Conservation (phyloP, 2,113 vertebrate species). For the Podarcis raffonei region DNA sequence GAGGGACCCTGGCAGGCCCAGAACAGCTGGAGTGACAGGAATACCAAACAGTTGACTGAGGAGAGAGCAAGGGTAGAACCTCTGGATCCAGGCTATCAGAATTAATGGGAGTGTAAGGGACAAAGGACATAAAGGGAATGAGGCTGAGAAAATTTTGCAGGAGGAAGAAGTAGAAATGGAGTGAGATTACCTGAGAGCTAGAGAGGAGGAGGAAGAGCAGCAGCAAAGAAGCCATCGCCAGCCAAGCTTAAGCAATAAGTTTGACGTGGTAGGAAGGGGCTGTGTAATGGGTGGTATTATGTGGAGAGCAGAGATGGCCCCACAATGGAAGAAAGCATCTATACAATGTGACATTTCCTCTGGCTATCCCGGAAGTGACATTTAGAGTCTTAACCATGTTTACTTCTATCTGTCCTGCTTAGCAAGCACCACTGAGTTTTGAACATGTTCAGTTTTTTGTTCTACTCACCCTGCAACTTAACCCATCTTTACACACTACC, state of each 20-base stretch:
- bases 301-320: background rate
- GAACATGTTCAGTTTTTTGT: background rate
- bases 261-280: background rate
- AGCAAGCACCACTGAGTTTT: background rate
- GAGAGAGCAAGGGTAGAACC: background rate
- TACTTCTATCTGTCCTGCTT: background rate
- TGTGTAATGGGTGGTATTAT: background rate
- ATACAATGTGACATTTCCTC: background rate
- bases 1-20: background rate
- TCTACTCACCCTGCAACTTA: background rate
- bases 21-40: background rate
- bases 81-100: background rate
- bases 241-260: background rate
- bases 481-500: background rate
- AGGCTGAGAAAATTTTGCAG: background rate
- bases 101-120: background rate
- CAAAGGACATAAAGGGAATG: background rate
- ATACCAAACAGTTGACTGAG: background rate
- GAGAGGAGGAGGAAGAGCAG: background rate
- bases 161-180: background rate
- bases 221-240: background rate
- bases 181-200: too few species aligned
- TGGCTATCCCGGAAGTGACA: background rate
- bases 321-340: background rate
- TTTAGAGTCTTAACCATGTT: background rate